Evolutionary conservation across 35 echinoderm and acorn worm genomes (phyloP).

Genomic region (Apostichopus japonicus): DNA sequence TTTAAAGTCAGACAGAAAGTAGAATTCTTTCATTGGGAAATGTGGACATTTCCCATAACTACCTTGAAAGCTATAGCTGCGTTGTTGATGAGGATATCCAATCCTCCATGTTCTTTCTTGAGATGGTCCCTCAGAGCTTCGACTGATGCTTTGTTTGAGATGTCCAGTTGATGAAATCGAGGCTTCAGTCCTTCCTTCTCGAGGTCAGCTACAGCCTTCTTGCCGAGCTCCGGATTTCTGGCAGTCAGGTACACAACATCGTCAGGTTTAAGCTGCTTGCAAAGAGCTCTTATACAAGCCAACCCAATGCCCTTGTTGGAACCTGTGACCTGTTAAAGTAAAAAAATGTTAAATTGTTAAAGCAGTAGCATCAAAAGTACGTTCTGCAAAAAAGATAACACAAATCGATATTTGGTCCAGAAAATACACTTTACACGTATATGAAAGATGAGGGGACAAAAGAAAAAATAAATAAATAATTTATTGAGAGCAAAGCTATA

Average conservation of each 20-base stretch:
- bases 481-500: too few relatives aligned
- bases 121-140: slow-evolving; percentile 60
- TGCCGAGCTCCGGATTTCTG: too few relatives aligned
- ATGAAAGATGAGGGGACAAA: too few relatives aligned
- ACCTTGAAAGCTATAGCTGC: slow-evolving; percentile 88
- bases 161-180: slow-evolving; percentile 73
- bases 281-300: neutral
- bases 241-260: neutral
- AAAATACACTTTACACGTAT: too few relatives aligned
- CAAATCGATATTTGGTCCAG: too few relatives aligned
- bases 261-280: too few relatives aligned
- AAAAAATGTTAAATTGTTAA: too few relatives aligned
- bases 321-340: slow-evolving; percentile 61
- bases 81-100: slow-evolving; percentile 91
- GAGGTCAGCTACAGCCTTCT: too few relatives aligned
- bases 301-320: slow-evolving; percentile 77
- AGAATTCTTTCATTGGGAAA: slow-evolving; percentile 17
- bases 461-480: too few relatives aligned
- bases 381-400: too few relatives aligned
- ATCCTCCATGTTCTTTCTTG: slow-evolving; percentile 63
- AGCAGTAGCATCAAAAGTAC: too few relatives aligned
- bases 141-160: slow-evolving; percentile 38
- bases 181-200: neutral
- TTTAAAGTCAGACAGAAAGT: too few relatives aligned
- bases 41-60: neutral